Evolutionary conservation across 2,888 invertebrate species (phyloP).

Genomic region (Himalopsyche japonica): DNA sequence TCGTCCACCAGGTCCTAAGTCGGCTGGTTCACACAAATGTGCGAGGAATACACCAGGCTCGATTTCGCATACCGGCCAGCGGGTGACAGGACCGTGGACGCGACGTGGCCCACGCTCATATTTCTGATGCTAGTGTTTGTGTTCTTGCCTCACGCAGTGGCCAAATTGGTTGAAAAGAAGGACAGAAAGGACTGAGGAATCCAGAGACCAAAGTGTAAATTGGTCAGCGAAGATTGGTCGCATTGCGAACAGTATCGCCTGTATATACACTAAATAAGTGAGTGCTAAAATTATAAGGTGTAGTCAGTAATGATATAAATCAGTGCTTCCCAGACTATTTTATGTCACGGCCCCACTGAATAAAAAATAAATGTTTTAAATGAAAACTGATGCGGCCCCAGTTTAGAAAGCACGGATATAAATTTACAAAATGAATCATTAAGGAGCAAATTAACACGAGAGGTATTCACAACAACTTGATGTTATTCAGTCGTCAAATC

Average conservation of each 20-base stretch:
- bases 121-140: conserved; percentile 28
- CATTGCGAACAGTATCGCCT: not conserved
- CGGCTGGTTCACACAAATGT: not conserved
- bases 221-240: not conserved
- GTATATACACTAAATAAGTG: not conserved
- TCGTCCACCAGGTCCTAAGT: not conserved
- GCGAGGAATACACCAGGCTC: not conserved
- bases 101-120: conserved; percentile 29
- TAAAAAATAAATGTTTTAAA: no score
- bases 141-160: conserved; percentile 31
- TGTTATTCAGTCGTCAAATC: no score
- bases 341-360: no score
- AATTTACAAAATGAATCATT: no score
- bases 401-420: no score
- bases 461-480: no score
- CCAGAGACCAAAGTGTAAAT: not conserved
- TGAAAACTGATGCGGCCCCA: no score
- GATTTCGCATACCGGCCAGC: not conserved
- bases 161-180: conserved; percentile 7
- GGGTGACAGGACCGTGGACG: conserved; percentile 8
- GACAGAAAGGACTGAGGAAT: not conserved
- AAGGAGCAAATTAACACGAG: no score
- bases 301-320: no score
- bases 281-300: not conserved
- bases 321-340: no score